A percentile compares a stretch with the other conserved stretches of the same genome.
These are phyloP conservation scores for Bombus breviceps DNA, from an alignment of 1,140 invertebrate genomes.

Conservation along the genomic window DNA sequence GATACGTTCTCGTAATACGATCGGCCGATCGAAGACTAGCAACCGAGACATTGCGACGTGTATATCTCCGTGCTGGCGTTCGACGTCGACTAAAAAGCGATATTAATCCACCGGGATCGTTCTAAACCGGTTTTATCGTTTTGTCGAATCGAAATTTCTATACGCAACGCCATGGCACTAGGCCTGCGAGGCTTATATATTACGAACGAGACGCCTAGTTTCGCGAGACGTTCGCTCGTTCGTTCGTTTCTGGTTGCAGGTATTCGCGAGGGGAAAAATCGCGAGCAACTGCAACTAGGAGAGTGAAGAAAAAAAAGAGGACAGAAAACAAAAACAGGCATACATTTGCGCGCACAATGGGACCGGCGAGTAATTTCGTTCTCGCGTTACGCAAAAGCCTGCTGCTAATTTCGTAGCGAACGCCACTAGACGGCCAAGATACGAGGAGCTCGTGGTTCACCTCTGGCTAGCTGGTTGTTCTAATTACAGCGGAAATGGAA, in stretches of 20 bases:
- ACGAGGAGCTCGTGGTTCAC: not conserved
- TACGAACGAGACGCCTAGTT: constrained; percentile 28
- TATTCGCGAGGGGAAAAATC: not conserved
- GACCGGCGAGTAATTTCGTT: constrained; percentile 40
- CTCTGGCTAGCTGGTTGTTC: constrained; percentile 13
- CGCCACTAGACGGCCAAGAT: not conserved
- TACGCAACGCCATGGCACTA: not conserved
- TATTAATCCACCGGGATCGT: constrained; percentile 69
- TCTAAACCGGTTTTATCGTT: constrained; percentile 69
- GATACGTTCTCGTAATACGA: constrained; percentile 40
- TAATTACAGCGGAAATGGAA: constrained; percentile 68
- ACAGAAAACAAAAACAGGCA: not conserved
- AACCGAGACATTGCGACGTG: constrained; percentile 21
- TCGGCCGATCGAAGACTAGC: constrained; percentile 29
- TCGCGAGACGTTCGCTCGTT: not conserved
- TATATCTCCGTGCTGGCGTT: constrained; percentile 38
- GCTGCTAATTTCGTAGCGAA: constrained; percentile 17
- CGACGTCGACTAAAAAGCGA: constrained; percentile 49
- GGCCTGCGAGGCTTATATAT: not conserved
- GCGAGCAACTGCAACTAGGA: too few species aligned
- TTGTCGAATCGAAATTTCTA: constrained; percentile 67
- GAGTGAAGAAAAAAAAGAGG: not conserved
- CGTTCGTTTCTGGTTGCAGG: not conserved
- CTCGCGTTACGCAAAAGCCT: constrained; percentile 44
- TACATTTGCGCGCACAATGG: constrained; percentile 23